phyloP scores from a whole-genome alignment of 2,888 invertebrate species.

The Machimus atricapillus region DNA sequence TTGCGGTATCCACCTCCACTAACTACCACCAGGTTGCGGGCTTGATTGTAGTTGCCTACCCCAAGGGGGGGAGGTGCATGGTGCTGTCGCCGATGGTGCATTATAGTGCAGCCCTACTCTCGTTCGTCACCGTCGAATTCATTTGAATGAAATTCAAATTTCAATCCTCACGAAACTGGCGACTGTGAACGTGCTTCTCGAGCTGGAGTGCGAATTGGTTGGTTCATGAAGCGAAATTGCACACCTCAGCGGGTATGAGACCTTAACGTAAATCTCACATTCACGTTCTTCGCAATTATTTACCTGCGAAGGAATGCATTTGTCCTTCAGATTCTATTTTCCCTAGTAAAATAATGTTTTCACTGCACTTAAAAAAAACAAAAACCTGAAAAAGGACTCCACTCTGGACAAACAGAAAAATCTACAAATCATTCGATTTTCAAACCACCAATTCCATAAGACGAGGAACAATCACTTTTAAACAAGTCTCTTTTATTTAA shows the following conservation, averaged over 20 bases:
- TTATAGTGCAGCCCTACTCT: background rate
- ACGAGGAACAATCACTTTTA: background rate
- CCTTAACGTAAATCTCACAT: background rate
- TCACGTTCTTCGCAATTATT: background rate
- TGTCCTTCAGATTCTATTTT: background rate
- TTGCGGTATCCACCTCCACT: constrained; percentile 61
- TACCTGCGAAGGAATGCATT: background rate
- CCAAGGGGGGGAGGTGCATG: background rate
- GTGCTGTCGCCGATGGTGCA: constrained; percentile 38
- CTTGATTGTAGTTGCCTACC: background rate
- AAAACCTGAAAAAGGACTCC: background rate
- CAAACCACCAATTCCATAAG: background rate
- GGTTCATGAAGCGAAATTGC: background rate
- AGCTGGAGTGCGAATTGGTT: background rate
- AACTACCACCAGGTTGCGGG: background rate
- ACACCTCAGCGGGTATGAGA: background rate
- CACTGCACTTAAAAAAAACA: background rate
- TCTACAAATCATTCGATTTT: background rate
- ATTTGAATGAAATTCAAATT: constrained; percentile 12
- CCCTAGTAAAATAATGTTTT: background rate
- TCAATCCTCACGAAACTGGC: background rate
- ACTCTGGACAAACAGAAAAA: background rate
- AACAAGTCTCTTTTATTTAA: background rate
- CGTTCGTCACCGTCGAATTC: background rate
- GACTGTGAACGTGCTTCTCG: background rate